Conservation (phyloP, 2,888 invertebrate species). For the Heliconius ismenius region DNA sequence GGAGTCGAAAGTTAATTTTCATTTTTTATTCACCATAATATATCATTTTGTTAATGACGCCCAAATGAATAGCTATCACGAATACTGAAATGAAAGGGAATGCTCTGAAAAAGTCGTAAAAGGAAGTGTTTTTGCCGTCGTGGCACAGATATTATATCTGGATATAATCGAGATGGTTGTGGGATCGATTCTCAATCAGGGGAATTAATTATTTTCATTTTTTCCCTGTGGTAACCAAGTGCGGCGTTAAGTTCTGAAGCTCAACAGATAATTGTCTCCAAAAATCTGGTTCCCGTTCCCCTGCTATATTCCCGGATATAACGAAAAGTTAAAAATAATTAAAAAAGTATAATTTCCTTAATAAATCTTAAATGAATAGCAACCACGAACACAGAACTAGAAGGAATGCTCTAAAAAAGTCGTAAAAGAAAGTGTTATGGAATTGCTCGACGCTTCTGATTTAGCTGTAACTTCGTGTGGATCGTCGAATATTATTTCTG, state of each 20-base stretch:
- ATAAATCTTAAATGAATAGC: slow-evolving; percentile 74
- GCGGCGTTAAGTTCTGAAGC: too few species aligned
- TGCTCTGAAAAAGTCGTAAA: slow-evolving; percentile 44
- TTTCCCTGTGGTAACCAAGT: too few species aligned
- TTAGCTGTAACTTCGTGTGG: slow-evolving; percentile 36
- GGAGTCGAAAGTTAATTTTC: slow-evolving; percentile 65
- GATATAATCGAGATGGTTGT: too few species aligned
- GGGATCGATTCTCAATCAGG: too few species aligned
- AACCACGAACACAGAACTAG: slow-evolving; percentile 63
- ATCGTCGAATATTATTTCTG: slow-evolving; percentile 22
- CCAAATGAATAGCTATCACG: slow-evolving; percentile 74
- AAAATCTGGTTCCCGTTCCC: too few species aligned
- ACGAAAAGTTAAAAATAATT: too few species aligned
- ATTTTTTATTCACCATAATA: slow-evolving; percentile 72
- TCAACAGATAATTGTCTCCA: too few species aligned
- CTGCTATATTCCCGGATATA: too few species aligned
- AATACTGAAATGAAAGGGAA: slow-evolving; percentile 51
- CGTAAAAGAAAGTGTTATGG: slow-evolving; percentile 49
- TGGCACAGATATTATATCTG: too few species aligned
- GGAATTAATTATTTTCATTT: too few species aligned
- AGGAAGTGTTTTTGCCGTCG: slow-evolving; percentile 43
- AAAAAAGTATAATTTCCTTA: slow-evolving; percentile 71
- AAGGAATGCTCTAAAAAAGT: slow-evolving; percentile 44
- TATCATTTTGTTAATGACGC: slow-evolving; percentile 79
- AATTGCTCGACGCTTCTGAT: slow-evolving; percentile 43